phyloP scores from a whole-genome alignment of 2,888 invertebrate species.

The Emmelina monodactyla region DNA sequence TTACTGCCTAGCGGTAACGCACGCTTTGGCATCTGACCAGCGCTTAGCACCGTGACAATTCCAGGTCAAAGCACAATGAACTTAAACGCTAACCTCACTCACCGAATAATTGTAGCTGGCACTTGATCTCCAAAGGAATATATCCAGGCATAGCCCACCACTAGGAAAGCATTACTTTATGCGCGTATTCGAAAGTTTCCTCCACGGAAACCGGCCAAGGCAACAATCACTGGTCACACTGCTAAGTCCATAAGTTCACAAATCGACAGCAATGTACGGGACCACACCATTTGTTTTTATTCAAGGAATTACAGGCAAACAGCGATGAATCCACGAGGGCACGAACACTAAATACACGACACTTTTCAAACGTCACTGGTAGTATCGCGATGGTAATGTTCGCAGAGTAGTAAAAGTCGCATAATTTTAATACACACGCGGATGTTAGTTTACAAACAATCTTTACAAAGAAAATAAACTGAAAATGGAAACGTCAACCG shows the following conservation, averaged over 20 bases:
- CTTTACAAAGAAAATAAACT: slow-evolving; percentile 35
- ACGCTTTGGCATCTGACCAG: slow-evolving; percentile 34
- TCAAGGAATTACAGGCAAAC: slow-evolving; percentile 57
- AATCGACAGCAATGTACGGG: slow-evolving; percentile 37
- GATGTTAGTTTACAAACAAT: slow-evolving; percentile 33
- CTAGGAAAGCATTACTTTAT: slow-evolving; percentile 62
- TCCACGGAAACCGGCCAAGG: slow-evolving; percentile 60
- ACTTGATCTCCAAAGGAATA: slow-evolving; percentile 62
- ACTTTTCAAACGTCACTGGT: no score
- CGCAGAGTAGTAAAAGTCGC: no score
- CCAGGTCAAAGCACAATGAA: slow-evolving; percentile 64
- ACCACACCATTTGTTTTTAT: slow-evolving; percentile 48
- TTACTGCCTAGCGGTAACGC: background rate
- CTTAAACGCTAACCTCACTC: slow-evolving; percentile 53
- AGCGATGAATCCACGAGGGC: slow-evolving; percentile 53
- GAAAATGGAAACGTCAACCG: slow-evolving; percentile 50
- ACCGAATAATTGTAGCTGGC: slow-evolving; percentile 63
- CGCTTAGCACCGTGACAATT: slow-evolving; percentile 33
- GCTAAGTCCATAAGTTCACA: slow-evolving; percentile 37
- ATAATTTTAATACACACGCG: slow-evolving; percentile 42
- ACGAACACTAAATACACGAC: slow-evolving; percentile 34
- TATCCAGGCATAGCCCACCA: slow-evolving; percentile 58
- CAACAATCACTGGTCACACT: slow-evolving; percentile 64
- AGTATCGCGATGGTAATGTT: no score
- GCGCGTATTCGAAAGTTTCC: slow-evolving; percentile 63